Evolutionary conservation across 2,797 vertebrate species (phyloP).

Genomic region (Pteronotus mesoamericanus): DNA sequence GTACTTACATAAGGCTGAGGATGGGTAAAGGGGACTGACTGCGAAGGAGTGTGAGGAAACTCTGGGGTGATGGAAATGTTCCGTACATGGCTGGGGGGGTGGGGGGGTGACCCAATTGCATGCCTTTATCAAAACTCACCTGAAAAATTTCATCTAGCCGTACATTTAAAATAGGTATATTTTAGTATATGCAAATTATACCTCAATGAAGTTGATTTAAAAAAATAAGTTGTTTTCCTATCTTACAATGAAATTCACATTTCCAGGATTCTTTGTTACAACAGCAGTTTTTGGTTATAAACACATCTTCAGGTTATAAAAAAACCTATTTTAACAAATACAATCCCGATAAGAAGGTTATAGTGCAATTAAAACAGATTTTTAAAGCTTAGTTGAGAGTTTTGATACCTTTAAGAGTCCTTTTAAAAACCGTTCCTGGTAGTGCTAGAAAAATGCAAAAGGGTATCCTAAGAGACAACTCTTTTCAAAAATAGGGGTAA

Average conservation of each 20-base stretch:
- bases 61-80: neutral
- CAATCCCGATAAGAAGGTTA: neutral
- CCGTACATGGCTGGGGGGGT: neutral
- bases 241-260: neutral
- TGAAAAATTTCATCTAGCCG: neutral
- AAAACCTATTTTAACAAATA: neutral
- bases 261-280: neutral
- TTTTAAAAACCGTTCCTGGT: neutral
- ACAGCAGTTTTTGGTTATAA: neutral
- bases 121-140: neutral
- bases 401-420: neutral
- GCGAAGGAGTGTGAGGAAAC: neutral
- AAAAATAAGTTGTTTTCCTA: neutral
- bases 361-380: neutral
- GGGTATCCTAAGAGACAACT: neutral
- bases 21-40: neutral
- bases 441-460: neutral
- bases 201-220: neutral
- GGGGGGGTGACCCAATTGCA: neutral
- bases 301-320: neutral
- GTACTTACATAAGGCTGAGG: neutral
- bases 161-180: no score
- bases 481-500: neutral
- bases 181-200: neutral
- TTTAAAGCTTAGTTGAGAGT: neutral